Base-by-base conservation (phyloP, 2,888 invertebrate genomes). In the Elysia crispata region DNA sequence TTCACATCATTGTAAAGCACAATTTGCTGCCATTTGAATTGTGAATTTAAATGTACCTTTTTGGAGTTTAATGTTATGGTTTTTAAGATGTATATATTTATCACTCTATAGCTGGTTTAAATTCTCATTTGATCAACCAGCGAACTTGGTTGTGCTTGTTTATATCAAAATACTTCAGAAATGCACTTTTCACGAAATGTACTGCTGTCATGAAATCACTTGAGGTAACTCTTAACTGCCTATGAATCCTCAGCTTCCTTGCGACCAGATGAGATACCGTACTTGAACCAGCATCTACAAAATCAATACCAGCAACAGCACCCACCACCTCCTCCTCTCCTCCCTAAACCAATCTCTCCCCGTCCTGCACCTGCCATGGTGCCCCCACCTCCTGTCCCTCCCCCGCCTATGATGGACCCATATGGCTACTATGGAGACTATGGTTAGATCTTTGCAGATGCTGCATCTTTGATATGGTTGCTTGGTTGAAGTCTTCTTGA, bases 291-390 rank as follows among this genome's bases (percentile, higher is more conserved):
- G 49, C 82, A 83, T 11, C 41, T 6, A 41, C 41, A 41, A 41
- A 41, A 41, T 41, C 41, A 72, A 83, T 81, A 54, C 82, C 76
- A 18, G 82, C 76, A 28, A 83, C 85, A 31, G 79, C 85, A 62
- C 81, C 86, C 30, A 84, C 86, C 30, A 86, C 86, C 6, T 86
- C 87, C 60, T 77, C 85, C 66, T 83, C 86, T 62, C 89, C 89
- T 20, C 3, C 49, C 28, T 64, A 30, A n/a, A 28, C 66, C 20
- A 25, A 5, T 77, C 88, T 94, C 76, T 92, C 94, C 86, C 94
- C 94, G 5, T 11, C 41, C 3, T 11, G 11, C 41, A 6, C 41
- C 41, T 11, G 5, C 3, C 41, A 41, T 41, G 41, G 41, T 41
- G 5, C 41, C 41, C 41, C 41, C 41, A 11, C 41, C 41, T 11